Conservation (phyloP, 2,797 vertebrate genomes). For the Ciconia nigra region DNA sequence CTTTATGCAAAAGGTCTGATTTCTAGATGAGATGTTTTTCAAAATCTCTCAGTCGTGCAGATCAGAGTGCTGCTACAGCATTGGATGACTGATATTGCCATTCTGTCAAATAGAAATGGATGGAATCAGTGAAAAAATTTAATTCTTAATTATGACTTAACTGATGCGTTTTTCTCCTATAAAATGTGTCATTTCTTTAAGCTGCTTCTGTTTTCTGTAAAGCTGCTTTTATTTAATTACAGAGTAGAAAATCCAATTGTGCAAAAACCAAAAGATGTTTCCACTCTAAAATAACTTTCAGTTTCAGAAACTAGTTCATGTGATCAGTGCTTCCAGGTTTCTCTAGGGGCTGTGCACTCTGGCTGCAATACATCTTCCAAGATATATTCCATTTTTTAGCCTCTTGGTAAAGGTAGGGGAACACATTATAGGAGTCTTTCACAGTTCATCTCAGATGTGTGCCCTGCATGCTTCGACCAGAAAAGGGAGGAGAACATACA, state of each 20-base stretch:
- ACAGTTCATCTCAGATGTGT: neutral
- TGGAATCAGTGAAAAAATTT: neutral
- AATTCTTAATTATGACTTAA: neutral
- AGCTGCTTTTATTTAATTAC: neutral
- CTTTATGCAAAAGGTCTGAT: neutral
- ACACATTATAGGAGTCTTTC: neutral
- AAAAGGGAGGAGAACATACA: neutral
- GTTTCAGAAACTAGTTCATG: neutral
- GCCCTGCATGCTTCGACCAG: neutral
- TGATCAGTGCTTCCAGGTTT: neutral
- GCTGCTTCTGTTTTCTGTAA: neutral
- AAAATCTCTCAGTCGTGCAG: neutral
- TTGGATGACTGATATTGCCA: neutral
- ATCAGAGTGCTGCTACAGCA: neutral
- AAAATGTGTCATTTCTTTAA: neutral
- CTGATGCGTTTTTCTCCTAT: neutral
- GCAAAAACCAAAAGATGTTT: neutral
- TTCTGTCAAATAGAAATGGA: neutral
- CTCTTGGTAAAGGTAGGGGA: neutral
- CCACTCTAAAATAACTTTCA: neutral
- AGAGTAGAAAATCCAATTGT: neutral
- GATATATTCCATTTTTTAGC: neutral
- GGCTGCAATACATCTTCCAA: neutral
- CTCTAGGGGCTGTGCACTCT: neutral
- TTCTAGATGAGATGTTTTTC: neutral